Base-by-base conservation (phyloP, 2,888 invertebrate genomes). In the Nemotelus pantherinus region DNA sequence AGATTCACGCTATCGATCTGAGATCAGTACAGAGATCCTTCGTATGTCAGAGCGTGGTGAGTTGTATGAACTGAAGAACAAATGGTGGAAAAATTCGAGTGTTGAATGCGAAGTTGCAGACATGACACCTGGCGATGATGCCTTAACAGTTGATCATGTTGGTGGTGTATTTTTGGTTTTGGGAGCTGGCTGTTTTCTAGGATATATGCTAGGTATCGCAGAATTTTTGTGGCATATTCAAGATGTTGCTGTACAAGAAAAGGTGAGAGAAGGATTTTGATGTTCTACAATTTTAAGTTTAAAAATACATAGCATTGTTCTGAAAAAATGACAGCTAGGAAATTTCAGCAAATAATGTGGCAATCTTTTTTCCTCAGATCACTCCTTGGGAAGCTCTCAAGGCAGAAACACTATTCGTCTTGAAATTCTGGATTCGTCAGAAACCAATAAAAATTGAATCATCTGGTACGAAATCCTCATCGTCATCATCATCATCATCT, bases 21-120 rank as follows among this genome's bases (percentile, higher is more conserved):
- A 91, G 44, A 92, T 98, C 47, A 97, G 95, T 83, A 94, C 94
- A 79, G 95, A 95, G 0, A 94, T 99, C 58, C 88, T 98, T 41
- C 93, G 93, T 86, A 89, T 99, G 80, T 97, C 97, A 85, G 98
- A 99, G 86, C 93, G 92, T 81, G 97, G 97, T 0, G 90, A 91
- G 81, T 89, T 98, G 58, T 92, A 92, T 68, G 90, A 91, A 79
- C 87, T 98, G 75, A 97, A 97, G 87, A 92, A 93, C 76, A 94
- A 93, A 84, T 99, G 98, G 98, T 99, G 98, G 98, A 91, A 92
- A 83, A 88, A 90, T 83, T 90, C 89, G 80, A 70, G 71, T 10
- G 77, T 4, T 53, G 60, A 60, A 58, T 77, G 77, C 43, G 39
- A 2, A 4, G 25, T 53, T 2, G 60, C 45, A 41, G 63, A 63